Evolutionary conservation across 2,888 invertebrate genomes (phyloP).

Genomic region (Scrobipalpa costella): DNA sequence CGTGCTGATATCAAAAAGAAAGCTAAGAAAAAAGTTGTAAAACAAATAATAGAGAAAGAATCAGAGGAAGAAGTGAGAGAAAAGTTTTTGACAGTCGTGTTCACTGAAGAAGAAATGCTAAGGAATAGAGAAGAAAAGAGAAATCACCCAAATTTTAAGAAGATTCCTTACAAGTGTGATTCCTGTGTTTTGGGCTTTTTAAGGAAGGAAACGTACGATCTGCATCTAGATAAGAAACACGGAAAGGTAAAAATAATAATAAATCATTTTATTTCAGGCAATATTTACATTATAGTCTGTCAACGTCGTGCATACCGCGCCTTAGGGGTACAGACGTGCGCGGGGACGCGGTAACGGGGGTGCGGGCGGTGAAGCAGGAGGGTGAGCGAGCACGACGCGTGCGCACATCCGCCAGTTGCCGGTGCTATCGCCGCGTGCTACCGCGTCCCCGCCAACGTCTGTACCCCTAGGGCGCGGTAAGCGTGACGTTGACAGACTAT

Average conservation of each 20-base stretch:
- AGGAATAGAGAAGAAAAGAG: slow-evolving; percentile 54
- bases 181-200: slow-evolving; percentile 59
- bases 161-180: slow-evolving; percentile 61
- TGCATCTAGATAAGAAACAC: slow-evolving; percentile 54
- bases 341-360: too few species aligned
- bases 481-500: too few species aligned
- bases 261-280: not conserved
- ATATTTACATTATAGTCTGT: too few species aligned
- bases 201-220: slow-evolving; percentile 45
- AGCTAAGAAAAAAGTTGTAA: slow-evolving; percentile 7
- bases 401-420: too few species aligned
- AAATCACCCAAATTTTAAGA: slow-evolving; percentile 60
- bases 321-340: too few species aligned
- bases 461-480: too few species aligned
- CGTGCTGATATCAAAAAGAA: not conserved
- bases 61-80: slow-evolving; percentile 36
- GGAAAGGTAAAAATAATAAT: slow-evolving; percentile 41
- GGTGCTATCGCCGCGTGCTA: too few species aligned
- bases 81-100: slow-evolving; percentile 47
- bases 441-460: too few species aligned
- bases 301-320: too few species aligned
- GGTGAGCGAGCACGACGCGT: too few species aligned
- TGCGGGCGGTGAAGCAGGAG: too few species aligned
- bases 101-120: slow-evolving; percentile 54
- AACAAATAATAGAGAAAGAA: slow-evolving; percentile 20